Percentiles rank a stretch among this genome's conserved stretches.
These are phyloP conservation scores for Synergus itoensis DNA, from an alignment of 2,888 invertebrate genomes.

Conservation along the genomic window DNA sequence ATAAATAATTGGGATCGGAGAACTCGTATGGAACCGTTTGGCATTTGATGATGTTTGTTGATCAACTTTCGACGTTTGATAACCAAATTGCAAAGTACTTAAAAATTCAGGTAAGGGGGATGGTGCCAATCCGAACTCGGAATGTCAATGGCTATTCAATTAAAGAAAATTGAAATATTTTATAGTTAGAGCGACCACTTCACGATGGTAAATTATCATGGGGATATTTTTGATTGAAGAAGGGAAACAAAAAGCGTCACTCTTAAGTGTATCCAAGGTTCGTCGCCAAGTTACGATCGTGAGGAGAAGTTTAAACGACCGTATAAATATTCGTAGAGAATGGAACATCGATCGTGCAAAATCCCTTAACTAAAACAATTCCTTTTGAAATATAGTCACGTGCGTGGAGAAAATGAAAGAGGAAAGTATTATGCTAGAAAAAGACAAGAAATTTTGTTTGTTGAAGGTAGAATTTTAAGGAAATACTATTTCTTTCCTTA, in stretches of 20 bases:
- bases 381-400: background rate
- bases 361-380: slow-evolving; percentile 6
- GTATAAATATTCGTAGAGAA: slow-evolving; percentile 2
- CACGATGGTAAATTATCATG: background rate
- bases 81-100: too few relatives aligned
- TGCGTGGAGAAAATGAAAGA: background rate
- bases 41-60: too few relatives aligned
- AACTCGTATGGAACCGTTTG: too few relatives aligned
- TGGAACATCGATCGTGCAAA: background rate
- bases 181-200: background rate
- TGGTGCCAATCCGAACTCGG: too few relatives aligned
- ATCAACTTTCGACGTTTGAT: too few relatives aligned
- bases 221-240: background rate
- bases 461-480: background rate
- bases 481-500: background rate
- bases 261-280: background rate
- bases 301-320: background rate
- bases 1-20: too few relatives aligned
- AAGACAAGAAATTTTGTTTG: background rate
- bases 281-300: background rate
- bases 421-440: background rate
- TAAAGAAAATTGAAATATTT: too few relatives aligned
- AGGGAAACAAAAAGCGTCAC: background rate
- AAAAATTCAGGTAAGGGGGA: too few relatives aligned
- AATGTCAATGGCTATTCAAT: too few relatives aligned